These are phyloP conservation scores for Rafetus swinhoei DNA, from an alignment of 2,113 vertebrate species.

Conservation along the genomic window DNA sequence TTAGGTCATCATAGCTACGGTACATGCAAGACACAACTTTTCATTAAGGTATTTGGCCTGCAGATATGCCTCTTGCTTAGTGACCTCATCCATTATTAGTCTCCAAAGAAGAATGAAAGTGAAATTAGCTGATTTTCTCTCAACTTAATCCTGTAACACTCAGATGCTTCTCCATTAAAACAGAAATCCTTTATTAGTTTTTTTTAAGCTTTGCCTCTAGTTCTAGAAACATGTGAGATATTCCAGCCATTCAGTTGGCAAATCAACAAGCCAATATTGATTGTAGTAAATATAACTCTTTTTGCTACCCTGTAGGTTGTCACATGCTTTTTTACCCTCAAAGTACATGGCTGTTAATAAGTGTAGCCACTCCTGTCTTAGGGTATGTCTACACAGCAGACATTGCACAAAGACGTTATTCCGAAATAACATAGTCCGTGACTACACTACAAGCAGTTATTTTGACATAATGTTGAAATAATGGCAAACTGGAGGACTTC, in stretches of 20 bases:
- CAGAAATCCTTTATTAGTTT: background rate
- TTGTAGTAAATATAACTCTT: background rate
- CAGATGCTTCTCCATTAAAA: background rate
- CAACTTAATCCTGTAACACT: background rate
- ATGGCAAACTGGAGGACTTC: too few species aligned
- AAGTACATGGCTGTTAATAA: background rate
- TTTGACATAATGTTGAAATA: too few species aligned
- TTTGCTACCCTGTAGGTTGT: too few species aligned
- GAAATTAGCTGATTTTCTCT: background rate
- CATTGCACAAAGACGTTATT: too few species aligned
- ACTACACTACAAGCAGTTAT: too few species aligned
- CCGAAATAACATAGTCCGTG: too few species aligned
- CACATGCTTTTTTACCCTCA: background rate
- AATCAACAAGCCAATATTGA: background rate
- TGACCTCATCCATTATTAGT: background rate
- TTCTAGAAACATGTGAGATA: background rate
- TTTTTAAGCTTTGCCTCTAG: background rate
- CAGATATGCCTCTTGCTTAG: background rate
- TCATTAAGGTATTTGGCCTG: background rate
- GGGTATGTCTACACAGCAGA: too few species aligned
- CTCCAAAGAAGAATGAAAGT: background rate
- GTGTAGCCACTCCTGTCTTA: background rate
- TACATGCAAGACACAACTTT: background rate
- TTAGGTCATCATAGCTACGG: background rate
- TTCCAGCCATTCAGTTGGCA: background rate